phyloP scores from a whole-genome alignment of 2,888 invertebrate species.

The Xanthorhoe spadicearia region DNA sequence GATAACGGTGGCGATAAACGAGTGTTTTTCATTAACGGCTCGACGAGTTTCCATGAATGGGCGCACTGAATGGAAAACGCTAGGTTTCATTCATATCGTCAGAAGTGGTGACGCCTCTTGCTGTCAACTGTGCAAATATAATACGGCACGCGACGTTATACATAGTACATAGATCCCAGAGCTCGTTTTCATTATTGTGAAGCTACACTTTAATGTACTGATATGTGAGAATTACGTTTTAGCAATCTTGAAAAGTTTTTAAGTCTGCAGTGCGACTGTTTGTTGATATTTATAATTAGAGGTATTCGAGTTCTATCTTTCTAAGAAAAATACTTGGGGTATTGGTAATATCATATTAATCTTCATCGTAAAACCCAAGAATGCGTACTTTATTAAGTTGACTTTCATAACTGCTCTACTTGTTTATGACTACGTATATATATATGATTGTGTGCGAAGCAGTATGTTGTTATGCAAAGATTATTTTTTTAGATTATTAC shows the following conservation, averaged over 20 bases:
- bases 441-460: constrained; percentile 4
- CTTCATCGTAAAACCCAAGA: constrained; percentile 5
- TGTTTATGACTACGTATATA: constrained; percentile 7
- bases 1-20: constrained; percentile 70
- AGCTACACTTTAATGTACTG: background rate
- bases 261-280: background rate
- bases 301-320: background rate
- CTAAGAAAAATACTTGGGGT: constrained; percentile 1
- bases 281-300: too few species aligned
- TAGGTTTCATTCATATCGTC: constrained; percentile 72
- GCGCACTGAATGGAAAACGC: constrained; percentile 78
- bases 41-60: constrained; percentile 83
- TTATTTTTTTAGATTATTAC: constrained; percentile 1
- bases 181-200: background rate
- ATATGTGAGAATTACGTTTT: background rate
- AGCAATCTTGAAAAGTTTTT: background rate
- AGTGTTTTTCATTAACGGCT: constrained; percentile 80
- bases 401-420: constrained; percentile 22
- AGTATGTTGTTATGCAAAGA: constrained; percentile 9
- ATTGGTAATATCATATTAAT: background rate
- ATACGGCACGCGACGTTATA: constrained; percentile 21
- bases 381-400: constrained; percentile 4
- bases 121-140: constrained; percentile 40
- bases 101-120: constrained; percentile 49
- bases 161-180: background rate